Evolutionary conservation across 2,113 vertebrate genomes (phyloP).

Genomic region (Cyprinodon variegatus): DNA sequence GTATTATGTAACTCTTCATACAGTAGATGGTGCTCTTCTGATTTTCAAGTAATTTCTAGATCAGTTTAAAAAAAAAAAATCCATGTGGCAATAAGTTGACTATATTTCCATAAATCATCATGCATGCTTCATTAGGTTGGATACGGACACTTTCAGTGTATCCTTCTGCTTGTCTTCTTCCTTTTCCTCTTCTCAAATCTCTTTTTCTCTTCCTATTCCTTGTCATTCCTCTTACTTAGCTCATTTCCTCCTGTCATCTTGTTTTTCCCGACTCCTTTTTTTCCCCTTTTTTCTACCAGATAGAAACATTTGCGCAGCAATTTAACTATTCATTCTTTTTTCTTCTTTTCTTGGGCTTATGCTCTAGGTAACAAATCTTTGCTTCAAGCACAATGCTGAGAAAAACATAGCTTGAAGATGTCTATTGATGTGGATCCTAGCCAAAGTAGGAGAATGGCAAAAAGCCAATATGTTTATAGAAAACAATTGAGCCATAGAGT

Average conservation of each 20-base stretch:
- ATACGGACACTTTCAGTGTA: not conserved
- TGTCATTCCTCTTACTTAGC: not conserved
- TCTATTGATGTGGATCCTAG: constrained; percentile 1
- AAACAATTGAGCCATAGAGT: not conserved
- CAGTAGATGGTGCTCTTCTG: not conserved
- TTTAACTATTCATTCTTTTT: constrained; percentile 1
- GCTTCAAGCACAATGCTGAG: not conserved
- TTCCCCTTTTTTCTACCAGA: not conserved
- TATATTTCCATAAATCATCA: not conserved
- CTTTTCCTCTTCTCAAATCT: not conserved
- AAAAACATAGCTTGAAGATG: constrained; percentile 5
- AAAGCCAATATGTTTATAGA: not conserved
- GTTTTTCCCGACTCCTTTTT: not conserved
- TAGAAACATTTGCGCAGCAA: not conserved
- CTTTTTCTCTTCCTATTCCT: not conserved
- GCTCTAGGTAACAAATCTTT: constrained; percentile 2
- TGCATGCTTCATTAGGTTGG: not conserved
- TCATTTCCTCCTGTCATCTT: not conserved
- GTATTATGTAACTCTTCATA: not conserved
- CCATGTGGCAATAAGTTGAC: not conserved
- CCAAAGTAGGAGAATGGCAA: not conserved
- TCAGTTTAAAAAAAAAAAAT: not conserved
- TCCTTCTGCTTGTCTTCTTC: not conserved
- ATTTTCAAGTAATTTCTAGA: not conserved
- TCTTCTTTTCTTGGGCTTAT: constrained; percentile 4